Conservation (phyloP, 2,113 vertebrate species). For the Gobiocypris rarus region DNA sequence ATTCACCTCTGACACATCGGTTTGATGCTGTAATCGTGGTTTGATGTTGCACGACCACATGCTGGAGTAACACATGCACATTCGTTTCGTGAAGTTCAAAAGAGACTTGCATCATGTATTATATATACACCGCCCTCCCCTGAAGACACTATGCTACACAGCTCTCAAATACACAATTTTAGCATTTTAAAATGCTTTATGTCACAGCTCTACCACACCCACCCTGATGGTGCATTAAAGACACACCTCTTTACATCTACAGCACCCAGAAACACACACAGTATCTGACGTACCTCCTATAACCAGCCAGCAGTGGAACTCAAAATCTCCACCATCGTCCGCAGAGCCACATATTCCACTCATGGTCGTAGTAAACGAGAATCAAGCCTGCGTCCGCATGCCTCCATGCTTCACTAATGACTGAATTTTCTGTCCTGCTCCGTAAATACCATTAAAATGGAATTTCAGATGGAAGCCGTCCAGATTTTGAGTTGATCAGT, state of each 20-base stretch:
- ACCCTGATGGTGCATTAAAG: background rate
- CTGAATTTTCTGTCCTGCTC: constrained; percentile 70
- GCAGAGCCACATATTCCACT: constrained; percentile 30
- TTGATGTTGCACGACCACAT: too few relatives aligned
- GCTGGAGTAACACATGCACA: too few relatives aligned
- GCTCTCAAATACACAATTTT: background rate
- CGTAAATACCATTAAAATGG: constrained; percentile 77
- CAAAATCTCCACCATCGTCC: background rate
- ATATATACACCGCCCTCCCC: too few relatives aligned
- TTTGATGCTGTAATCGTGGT: too few relatives aligned
- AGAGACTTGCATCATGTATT: too few relatives aligned
- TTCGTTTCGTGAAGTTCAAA: too few relatives aligned
- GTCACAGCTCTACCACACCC: background rate
- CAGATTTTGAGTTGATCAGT: constrained; percentile 75
- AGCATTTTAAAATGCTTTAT: background rate
- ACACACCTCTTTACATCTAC: constrained; percentile 4
- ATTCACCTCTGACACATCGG: too few relatives aligned
- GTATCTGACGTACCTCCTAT: constrained; percentile 18
- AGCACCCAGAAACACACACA: background rate
- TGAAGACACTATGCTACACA: background rate
- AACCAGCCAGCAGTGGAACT: background rate
- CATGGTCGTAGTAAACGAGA: constrained; percentile 56
- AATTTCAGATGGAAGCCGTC: constrained; percentile 77
- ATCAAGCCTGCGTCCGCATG: constrained; percentile 59
- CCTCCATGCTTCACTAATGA: constrained; percentile 66